phyloP scores from a whole-genome alignment of 2,888 invertebrate species.

The Anorthoa munda region DNA sequence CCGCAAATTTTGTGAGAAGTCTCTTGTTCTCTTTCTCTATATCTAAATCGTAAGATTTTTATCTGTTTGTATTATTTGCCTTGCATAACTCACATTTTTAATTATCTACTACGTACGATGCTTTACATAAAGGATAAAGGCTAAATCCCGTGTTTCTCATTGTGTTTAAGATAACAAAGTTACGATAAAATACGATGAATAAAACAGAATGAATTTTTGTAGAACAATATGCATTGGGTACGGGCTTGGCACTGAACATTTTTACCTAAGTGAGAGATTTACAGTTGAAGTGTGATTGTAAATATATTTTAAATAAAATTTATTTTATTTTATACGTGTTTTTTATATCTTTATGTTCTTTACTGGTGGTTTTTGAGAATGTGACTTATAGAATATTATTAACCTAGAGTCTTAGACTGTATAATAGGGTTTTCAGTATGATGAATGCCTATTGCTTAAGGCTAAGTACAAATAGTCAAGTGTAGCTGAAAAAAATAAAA shows the following conservation, averaged over 20 bases:
- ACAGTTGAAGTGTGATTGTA: not conserved
- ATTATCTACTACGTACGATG: not conserved
- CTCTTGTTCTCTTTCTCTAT: not conserved
- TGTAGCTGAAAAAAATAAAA: too few species aligned
- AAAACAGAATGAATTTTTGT: conserved; percentile 7
- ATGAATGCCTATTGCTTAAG: too few species aligned
- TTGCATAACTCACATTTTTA: not conserved
- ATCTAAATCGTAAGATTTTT: not conserved
- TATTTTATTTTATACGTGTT: too few species aligned
- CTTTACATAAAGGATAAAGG: not conserved
- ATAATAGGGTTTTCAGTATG: too few species aligned
- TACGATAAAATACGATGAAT: not conserved
- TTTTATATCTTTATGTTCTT: too few species aligned
- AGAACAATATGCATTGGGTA: not conserved
- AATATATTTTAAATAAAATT: not conserved
- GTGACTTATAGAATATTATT: too few species aligned
- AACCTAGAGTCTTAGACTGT: too few species aligned
- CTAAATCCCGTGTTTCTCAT: not conserved
- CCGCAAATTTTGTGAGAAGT: too few species aligned
- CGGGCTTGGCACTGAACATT: not conserved
- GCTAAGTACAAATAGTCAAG: too few species aligned
- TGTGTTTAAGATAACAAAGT: conserved; percentile 16
- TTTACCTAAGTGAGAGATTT: not conserved
- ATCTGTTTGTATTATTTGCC: not conserved
- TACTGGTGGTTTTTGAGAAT: too few species aligned